Base-by-base conservation (phyloP, 2,797 vertebrate species). In the Neosilurus mollespiculum region DNA sequence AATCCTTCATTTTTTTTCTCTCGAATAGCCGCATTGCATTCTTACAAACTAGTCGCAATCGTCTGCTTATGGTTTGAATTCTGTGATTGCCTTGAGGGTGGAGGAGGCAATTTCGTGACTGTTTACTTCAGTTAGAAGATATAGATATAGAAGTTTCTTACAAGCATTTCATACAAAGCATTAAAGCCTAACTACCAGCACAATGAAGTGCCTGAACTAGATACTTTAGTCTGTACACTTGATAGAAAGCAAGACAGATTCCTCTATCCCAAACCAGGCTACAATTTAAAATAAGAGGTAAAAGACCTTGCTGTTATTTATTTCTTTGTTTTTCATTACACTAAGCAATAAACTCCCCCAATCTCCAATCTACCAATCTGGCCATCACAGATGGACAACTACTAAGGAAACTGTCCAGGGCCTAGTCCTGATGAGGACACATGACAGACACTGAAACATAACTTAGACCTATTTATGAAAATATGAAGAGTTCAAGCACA, bases 21-120 rank as follows among this genome's bases (percentile, higher is more conserved):
- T 65, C 18, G 54, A 82, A 89, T 83, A 64, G 66, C 82, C 87
- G 83, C 79, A 70, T 62, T 81, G 56, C 75, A 86, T 87, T 86
- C 84, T 88, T 66, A 84, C 58, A 83, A 81, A 80, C 61, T 61
- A 81, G 72, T 56, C 80, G 61, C 78, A 49, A 80, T 80, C 79
- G 78, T 81, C 53, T 56, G 71, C 53, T 66, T 73, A 83, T 71
- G 59, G 81, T 80, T 71, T 80, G 79, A 87, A 82, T 81, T 87
- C 75, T 75, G 53, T 80, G 69, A 79, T 58, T 76, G 65, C 73
- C 51, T 64, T 75, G 65, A 53, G 75, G 81, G 69, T 62, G 80
- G 53, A n/a, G 64, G 37, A 82, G 72, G 65, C 56, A 85, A 81
- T 77, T 87, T 84, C 75, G 73, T 80, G 56, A 84, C 56, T 76